phyloP scores from a whole-genome alignment of 2,797 vertebrate genomes.

The Lates japonicus region DNA sequence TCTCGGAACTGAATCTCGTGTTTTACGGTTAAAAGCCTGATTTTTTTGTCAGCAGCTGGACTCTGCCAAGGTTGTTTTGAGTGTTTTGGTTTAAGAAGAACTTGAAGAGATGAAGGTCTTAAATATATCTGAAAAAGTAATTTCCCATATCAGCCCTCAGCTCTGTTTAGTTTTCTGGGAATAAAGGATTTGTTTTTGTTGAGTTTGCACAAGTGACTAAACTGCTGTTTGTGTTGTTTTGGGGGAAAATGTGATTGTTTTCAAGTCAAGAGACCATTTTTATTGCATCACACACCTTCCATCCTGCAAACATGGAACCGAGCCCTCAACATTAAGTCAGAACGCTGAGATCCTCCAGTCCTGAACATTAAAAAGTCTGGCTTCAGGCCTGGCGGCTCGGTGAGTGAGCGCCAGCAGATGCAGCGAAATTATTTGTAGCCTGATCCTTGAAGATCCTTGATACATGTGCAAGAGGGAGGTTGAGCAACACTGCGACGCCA shows the following conservation, averaged over 20 bases:
- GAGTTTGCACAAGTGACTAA: background rate
- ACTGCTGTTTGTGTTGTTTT: conserved; percentile 15
- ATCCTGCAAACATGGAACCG: conserved; percentile 18
- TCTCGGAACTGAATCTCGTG: conserved; percentile 40
- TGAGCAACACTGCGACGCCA: conserved; percentile 39
- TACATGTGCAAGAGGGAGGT: conserved; percentile 25
- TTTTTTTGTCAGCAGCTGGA: conserved; percentile 48
- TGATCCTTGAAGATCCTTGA: conserved; percentile 47
- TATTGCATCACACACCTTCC: conserved; percentile 31
- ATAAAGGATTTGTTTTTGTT: conserved; percentile 6
- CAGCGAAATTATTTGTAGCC: conserved; percentile 49
- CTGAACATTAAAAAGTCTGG: conserved; percentile 28
- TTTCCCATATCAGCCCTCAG: conserved; percentile 4
- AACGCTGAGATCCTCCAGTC: conserved; percentile 1
- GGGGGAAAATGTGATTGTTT: background rate
- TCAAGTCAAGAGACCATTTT: conserved; percentile 16
- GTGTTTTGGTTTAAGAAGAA: background rate
- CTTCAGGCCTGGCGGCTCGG: conserved; percentile 31
- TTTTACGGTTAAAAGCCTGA: conserved; percentile 42
- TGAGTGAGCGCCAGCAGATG: conserved; percentile 61
- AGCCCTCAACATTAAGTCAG: conserved; percentile 13
- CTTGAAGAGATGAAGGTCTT: background rate
- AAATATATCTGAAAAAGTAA: background rate
- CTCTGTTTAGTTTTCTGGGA: conserved; percentile 29
- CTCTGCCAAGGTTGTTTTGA: conserved; percentile 17